phyloP scores from a whole-genome alignment of 2,888 invertebrate species.

The Cyrtodaria siliqua region DNA sequence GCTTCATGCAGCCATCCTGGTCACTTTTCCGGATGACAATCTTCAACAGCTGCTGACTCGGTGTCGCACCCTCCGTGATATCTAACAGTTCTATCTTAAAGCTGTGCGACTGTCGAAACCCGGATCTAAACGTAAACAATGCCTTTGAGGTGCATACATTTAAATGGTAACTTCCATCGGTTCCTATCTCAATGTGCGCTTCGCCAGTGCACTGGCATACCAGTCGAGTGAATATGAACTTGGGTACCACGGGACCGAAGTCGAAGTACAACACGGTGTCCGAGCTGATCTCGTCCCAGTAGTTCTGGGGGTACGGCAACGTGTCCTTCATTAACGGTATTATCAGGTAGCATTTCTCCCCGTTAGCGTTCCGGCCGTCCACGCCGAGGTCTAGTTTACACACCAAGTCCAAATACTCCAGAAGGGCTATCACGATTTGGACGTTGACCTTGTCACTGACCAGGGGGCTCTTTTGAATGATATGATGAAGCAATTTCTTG shows the following conservation, averaged over 20 bases:
- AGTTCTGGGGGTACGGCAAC: constrained; percentile 49
- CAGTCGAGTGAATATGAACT: constrained; percentile 58
- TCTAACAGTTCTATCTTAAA: constrained; percentile 61
- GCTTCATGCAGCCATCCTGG: constrained; percentile 12
- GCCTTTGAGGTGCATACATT: constrained; percentile 59
- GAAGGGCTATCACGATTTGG: constrained; percentile 24
- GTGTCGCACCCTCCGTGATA: constrained; percentile 17
- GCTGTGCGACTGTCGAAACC: constrained; percentile 11
- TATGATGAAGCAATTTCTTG: constrained; percentile 35
- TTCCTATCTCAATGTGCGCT: constrained; percentile 39
- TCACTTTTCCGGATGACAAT: constrained; percentile 44
- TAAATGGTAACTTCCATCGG: constrained; percentile 52
- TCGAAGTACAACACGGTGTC: constrained; percentile 55
- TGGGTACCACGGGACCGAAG: constrained; percentile 54
- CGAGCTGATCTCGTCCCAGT: constrained; percentile 46
- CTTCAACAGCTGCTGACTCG: constrained; percentile 46
- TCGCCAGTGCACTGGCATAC: constrained; percentile 60
- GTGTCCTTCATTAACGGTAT: constrained; percentile 54
- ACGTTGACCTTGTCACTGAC: constrained; percentile 26
- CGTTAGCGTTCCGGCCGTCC: constrained; percentile 35
- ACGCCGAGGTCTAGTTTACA: constrained; percentile 40
- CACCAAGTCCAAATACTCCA: constrained; percentile 49
- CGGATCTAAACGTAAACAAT: constrained; percentile 55
- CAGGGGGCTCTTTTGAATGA: constrained; percentile 31
- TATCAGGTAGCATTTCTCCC: constrained; percentile 53